These are phyloP conservation scores for Caenorhabditis sp. DNA, from an alignment of 2,888 invertebrate genomes.

Conservation along the genomic window DNA sequence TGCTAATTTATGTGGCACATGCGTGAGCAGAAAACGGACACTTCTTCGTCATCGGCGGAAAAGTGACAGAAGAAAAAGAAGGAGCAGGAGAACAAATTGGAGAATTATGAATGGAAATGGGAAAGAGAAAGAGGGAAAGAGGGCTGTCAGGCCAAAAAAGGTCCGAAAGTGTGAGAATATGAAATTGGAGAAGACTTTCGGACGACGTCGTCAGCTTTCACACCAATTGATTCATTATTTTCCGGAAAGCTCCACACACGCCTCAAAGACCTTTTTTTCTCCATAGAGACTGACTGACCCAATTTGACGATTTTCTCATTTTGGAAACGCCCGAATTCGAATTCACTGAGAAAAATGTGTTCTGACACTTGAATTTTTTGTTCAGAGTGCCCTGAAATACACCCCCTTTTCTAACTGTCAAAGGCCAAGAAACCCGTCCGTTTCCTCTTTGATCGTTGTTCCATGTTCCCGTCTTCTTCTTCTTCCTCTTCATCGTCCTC, in stretches of 20 bases:
- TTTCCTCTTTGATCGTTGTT: too few species aligned
- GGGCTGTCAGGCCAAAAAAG: constrained; percentile 16
- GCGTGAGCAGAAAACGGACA: constrained; percentile 35
- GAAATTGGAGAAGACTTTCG: constrained; percentile 38
- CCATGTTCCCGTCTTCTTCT: constrained; percentile 1
- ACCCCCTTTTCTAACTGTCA: too few species aligned
- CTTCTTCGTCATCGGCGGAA: constrained; percentile 8
- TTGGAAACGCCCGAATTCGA: too few species aligned
- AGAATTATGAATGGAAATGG: constrained; percentile 43
- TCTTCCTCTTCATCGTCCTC: constrained; percentile 4
- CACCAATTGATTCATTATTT: constrained; percentile 54
- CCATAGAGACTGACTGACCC: too few species aligned
- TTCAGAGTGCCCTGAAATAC: too few species aligned
- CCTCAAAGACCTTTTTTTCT: constrained; percentile 11
- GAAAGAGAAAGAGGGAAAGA: background rate
- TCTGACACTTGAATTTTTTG: too few species aligned
- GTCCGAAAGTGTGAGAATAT: constrained; percentile 51
- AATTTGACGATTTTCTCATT: too few species aligned
- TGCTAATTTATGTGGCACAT: constrained; percentile 58
- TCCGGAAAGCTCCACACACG: background rate
- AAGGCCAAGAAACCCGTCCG: too few species aligned
- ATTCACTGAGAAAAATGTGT: too few species aligned
- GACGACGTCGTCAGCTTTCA: constrained; percentile 22
- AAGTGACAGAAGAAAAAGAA: background rate
- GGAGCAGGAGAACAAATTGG: constrained; percentile 34